Conservation (phyloP, 2,113 vertebrate species). For the Orthonyx spaldingii region DNA sequence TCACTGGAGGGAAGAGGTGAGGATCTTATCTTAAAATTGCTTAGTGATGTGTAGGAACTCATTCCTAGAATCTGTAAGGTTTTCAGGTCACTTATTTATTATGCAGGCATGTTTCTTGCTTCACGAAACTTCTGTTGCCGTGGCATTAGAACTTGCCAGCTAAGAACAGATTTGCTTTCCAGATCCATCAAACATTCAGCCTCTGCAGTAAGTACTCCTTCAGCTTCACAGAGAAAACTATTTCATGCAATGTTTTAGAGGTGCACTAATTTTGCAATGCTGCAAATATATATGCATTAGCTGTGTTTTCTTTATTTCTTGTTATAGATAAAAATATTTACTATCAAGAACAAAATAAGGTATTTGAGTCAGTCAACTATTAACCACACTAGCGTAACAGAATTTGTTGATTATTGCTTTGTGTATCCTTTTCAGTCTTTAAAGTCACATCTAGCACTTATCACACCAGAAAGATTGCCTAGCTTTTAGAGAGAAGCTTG, state of each 20-base stretch:
- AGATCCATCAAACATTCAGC: constrained; percentile 45
- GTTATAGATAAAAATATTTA: background rate
- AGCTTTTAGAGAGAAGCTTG: background rate
- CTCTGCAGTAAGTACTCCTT: constrained; percentile 71
- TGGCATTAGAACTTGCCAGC: constrained; percentile 39
- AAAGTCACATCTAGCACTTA: background rate
- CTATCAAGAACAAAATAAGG: background rate
- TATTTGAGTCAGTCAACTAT: background rate
- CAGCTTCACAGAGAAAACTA: background rate
- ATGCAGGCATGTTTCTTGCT: constrained; percentile 71
- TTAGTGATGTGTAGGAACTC: background rate
- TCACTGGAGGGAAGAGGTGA: background rate
- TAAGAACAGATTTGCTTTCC: constrained; percentile 58
- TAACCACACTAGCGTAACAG: background rate
- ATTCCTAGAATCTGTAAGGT: background rate
- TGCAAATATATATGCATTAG: background rate
- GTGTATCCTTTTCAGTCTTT: background rate
- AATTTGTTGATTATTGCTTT: background rate
- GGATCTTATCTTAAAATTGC: background rate
- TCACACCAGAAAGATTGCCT: background rate
- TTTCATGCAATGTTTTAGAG: background rate
- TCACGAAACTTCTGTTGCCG: constrained; percentile 41
- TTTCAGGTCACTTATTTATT: constrained; percentile 42
- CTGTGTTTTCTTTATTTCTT: background rate
- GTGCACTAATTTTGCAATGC: background rate